phyloP scores from a whole-genome alignment of 2,113 vertebrate genomes.

The Plotosus lineatus region DNA sequence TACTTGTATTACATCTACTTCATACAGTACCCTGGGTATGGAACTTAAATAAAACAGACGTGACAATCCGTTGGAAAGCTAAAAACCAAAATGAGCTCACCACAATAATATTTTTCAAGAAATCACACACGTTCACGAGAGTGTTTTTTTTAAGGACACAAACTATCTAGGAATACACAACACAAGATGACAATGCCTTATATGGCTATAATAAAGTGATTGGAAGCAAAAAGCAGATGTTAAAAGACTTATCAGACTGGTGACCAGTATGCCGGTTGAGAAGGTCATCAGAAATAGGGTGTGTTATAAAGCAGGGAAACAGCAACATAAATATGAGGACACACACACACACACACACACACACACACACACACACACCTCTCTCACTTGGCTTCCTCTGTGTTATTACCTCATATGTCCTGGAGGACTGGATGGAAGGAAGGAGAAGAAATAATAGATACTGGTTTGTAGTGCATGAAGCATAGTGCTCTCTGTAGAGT shows the following conservation, averaged over 20 bases:
- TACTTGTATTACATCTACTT: too few relatives aligned
- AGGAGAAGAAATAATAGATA: slow-evolving; percentile 17
- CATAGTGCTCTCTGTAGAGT: background rate
- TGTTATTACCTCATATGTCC: slow-evolving; percentile 40
- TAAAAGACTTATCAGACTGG: too few relatives aligned
- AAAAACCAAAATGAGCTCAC: slow-evolving; percentile 3
- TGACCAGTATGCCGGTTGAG: slow-evolving; percentile 20
- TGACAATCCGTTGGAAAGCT: background rate
- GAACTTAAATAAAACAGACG: background rate
- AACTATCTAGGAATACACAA: slow-evolving; percentile 32
- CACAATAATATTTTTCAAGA: slow-evolving; percentile 23
- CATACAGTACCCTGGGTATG: background rate
- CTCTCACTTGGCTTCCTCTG: slow-evolving; percentile 15
- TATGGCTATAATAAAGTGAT: slow-evolving; percentile 23
- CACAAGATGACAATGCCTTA: slow-evolving; percentile 31
- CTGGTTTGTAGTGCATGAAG: background rate
- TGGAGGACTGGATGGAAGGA: background rate
- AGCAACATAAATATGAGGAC: slow-evolving; percentile 20
- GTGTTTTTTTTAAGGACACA: background rate
- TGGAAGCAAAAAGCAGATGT: background rate
- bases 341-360: slow-evolving; percentile 14
- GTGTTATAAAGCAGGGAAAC: slow-evolving; percentile 45
- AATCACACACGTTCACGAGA: slow-evolving; percentile 27
- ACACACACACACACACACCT: too few relatives aligned
- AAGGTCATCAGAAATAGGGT: slow-evolving; percentile 16